Conservation (phyloP, 2,113 vertebrate genomes). For the Drymodes brunneopygia region DNA sequence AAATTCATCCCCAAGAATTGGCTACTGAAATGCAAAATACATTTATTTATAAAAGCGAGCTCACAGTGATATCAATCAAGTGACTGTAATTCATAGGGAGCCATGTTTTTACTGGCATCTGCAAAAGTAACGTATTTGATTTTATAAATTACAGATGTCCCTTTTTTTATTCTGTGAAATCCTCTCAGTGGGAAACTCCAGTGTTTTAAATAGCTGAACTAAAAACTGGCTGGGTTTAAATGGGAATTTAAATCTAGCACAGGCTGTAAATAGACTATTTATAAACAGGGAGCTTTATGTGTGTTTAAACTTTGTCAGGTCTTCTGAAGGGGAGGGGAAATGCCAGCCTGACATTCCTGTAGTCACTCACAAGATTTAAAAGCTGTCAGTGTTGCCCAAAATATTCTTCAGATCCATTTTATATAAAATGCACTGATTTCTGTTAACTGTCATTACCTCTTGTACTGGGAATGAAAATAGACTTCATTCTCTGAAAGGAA, state of each 20-base stretch:
- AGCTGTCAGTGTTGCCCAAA: background rate
- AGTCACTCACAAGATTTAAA: background rate
- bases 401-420: background rate
- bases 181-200: background rate
- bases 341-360: background rate
- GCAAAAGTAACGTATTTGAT: background rate
- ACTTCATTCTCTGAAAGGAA: background rate
- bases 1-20: background rate
- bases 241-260: conserved; percentile 19
- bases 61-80: background rate
- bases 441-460: background rate
- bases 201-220: background rate
- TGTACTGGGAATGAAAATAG: background rate
- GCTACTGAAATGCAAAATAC: background rate
- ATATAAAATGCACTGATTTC: background rate
- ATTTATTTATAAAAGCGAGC: background rate
- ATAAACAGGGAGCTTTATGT: conserved; percentile 16
- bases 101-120: background rate
- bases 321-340: background rate
- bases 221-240: background rate
- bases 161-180: background rate
- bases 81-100: background rate
- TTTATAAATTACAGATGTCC: background rate
- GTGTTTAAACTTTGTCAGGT: background rate
- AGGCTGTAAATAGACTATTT: conserved; percentile 1